Evolutionary conservation across 2,888 invertebrate genomes (phyloP), one percentile per base, ranked within the genome.

Genomic region (Rhingia campestris): DNA sequence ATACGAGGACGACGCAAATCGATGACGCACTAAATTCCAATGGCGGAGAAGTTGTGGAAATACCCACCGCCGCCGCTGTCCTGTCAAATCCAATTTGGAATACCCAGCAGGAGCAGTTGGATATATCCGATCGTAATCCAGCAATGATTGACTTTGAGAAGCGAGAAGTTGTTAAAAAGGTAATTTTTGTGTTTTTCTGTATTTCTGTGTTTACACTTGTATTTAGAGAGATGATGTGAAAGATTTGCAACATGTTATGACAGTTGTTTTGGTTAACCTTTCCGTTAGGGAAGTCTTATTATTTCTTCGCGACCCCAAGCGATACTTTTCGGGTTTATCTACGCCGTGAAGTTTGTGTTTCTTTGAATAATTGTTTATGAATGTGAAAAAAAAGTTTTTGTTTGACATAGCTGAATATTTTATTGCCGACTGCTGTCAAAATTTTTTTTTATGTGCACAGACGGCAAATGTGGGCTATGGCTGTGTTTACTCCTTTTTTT

Each of bases 91-190:
- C 61, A 0, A 61, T 63, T 54, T 56, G 66, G 14, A 45, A 51
- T 47, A n/a, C 35, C 9, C n/a, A 7, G 43, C 49, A 30, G 7
- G 61, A 72, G 47, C 61, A 39, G 47, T 66, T 84, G 80, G 84
- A 75, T 80, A 75, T 84, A 43, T 80, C 86, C 39, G 91, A 91
- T 88, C 89, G 89, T 81, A 90, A 91, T 88, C 89, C 89, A 54
- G 89, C 89, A 56, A 88, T 89, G 81, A 91, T 90, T 82, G 89
- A 91, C 87, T 89, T 89, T 77, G 90, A 89, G 76, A 91, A 91
- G 72, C 90, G 91, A 74, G 89, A 91, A 59, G 89, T 91, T 88
- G 89, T 92, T 77, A 90, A 90, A 86, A 87, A 90, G 90, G 90
- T 90, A 91, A 88, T 82, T 66, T 49, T 74, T 58, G 4, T 39